A percentile compares a stretch with the other conserved stretches of the same genome.
Evolutionary conservation across 2,113 vertebrate species (phyloP).

Genomic region (Petroica traversi): DNA sequence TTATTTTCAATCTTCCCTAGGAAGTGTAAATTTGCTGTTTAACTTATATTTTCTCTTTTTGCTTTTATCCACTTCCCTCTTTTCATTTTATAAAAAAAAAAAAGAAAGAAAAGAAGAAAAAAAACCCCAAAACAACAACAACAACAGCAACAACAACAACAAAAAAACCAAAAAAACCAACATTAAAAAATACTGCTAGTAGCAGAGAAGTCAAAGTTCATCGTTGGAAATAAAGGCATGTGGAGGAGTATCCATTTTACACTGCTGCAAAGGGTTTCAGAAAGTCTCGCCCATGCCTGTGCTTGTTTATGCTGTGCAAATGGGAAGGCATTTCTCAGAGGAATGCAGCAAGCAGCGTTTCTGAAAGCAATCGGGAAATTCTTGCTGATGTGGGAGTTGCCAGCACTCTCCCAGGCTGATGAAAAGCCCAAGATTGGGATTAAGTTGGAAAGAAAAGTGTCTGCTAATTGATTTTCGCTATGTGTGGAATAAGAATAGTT

Average conservation of each 20-base stretch:
- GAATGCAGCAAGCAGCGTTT: slow-evolving; percentile 1
- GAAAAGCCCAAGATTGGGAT: not conserved
- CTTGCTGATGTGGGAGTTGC: slow-evolving; percentile 40
- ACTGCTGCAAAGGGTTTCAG: not conserved
- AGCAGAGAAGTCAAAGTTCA: not conserved
- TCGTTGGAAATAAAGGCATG: not conserved
- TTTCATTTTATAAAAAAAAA: not conserved
- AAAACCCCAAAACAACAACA: no score
- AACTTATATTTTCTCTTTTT: not conserved
- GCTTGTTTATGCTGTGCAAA: slow-evolving; percentile 12
- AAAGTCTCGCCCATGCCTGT: not conserved
- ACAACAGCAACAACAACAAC: no score
- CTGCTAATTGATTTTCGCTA: not conserved
- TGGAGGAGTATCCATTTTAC: not conserved
- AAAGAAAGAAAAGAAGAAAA: not conserved
- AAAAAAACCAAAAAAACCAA: not conserved
- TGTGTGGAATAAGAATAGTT: not conserved
- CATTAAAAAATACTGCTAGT: not conserved
- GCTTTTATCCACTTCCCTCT: not conserved
- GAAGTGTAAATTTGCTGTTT: not conserved
- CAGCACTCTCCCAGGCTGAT: not conserved
- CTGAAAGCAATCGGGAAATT: slow-evolving; percentile 48
- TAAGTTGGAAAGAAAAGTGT: not conserved
- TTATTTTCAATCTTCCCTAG: not conserved
- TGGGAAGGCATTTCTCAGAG: not conserved